phyloP scores from a whole-genome alignment of 37 sponge, comb jelly and placozoan species.

The Agelas oroides region DNA sequence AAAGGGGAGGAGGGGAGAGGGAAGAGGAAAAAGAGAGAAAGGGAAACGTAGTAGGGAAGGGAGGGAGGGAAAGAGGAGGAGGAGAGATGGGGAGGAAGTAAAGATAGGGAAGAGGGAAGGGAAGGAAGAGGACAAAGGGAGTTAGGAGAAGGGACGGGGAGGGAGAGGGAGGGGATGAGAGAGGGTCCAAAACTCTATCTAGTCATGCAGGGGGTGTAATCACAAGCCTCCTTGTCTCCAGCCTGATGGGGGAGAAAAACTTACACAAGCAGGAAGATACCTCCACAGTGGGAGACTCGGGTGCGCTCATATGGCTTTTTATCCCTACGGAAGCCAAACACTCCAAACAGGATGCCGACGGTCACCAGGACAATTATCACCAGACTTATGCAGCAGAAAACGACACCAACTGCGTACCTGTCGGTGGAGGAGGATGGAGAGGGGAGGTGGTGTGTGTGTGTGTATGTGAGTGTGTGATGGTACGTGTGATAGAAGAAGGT shows the following conservation, averaged over 20 bases:
- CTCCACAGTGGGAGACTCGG: conserved; percentile 69
- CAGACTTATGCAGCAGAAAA: conserved; percentile 55
- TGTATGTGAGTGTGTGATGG: neutral
- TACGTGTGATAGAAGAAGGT: neutral
- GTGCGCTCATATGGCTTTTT: conserved; percentile 42
- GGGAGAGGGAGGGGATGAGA: no score
- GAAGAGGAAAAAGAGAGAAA: conserved; percentile 3
- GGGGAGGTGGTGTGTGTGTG: no score
- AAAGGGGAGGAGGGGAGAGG: neutral
- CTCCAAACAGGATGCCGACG: conserved; percentile 54
- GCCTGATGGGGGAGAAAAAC: neutral
- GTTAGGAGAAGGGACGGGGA: no score
- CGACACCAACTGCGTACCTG: conserved; percentile 76
- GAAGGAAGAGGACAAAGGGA: no score
- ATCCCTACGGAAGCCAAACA: conserved; percentile 57
- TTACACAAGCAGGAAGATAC: conserved; percentile 67
- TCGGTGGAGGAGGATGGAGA: neutral
- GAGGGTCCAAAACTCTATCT: no score
- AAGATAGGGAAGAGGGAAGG: no score
- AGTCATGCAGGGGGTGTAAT: no score
- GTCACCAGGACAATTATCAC: conserved; percentile 41
- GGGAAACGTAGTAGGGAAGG: neutral
- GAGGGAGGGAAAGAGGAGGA: neutral
- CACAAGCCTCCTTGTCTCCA: neutral
- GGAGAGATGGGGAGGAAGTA: neutral